Evolutionary conservation across 2,113 vertebrate genomes (phyloP), one percentile per base, ranked within the genome.

Genomic region (Brachyhypopomus occidentalis): DNA sequence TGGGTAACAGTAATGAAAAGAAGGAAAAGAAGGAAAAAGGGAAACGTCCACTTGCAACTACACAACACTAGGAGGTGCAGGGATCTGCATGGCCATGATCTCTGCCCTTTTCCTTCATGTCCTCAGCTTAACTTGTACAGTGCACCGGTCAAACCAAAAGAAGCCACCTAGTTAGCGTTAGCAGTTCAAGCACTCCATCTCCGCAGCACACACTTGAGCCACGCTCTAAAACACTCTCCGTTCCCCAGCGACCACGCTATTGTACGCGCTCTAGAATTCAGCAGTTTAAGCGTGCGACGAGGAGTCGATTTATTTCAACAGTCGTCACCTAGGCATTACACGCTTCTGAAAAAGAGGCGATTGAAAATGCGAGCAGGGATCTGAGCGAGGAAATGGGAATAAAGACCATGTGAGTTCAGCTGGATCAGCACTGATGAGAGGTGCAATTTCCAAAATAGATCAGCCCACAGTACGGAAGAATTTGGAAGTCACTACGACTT

Each of bases 351-450:
- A 27, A 67, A 62, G 22, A 62, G 60, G 60, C 60, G 25, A 22
- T 25, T 30, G 2, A 41, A 70, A 70, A 38, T 38, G 19, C 22
- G 20, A 22, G 36, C 8, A 20, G 22, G 30, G 20, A 70, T 70
- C 66, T 70, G 36, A 70, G 66, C 22, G 20, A 41, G 36, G 19
- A 70, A 41, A 70, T 70, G 34, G 22, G 36, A 20, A 41, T 70
- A 70, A 70, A 41, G 16, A 34, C 34, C 66, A 22, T 70, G 36
- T 38, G n/a, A 41, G 66, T 41, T 70, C 19, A 41, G 66, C 66
- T 70, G 17, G 66, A 70, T 70, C 66, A 22, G 66, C 20, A 34
- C 34, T 70, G 66, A 70, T 70, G 66, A 70, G 66, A 70, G 1
- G 12, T 41, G 66, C 36, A n/a, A 70, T 70, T 70, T 70, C 66